Evolutionary conservation across 2,888 invertebrate species (phyloP).

Genomic region (Uloborus plumipes): DNA sequence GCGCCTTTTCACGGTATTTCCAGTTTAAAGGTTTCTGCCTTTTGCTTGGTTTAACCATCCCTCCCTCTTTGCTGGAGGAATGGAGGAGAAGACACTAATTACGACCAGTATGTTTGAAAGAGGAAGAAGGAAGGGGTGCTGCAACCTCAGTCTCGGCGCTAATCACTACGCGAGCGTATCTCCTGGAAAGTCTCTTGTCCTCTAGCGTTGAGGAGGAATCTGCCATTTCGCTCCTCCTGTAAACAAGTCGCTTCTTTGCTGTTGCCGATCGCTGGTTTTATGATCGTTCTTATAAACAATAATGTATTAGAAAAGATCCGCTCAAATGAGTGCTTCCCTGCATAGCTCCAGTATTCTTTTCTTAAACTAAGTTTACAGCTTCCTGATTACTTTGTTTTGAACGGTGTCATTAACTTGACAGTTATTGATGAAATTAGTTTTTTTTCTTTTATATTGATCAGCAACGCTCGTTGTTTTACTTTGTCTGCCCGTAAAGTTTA

Average conservation of each 20-base stretch:
- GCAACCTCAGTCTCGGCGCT: slow-evolving; percentile 39
- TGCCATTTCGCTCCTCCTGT: slow-evolving; percentile 22
- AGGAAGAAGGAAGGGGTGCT: slow-evolving; percentile 17
- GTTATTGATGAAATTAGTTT: too few relatives aligned
- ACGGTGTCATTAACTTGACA: too few relatives aligned
- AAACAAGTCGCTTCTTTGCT: not conserved
- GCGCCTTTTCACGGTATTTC: slow-evolving; percentile 64
- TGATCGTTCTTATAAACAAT: too few relatives aligned
- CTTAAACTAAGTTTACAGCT: too few relatives aligned
- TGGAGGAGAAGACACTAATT: slow-evolving; percentile 49
- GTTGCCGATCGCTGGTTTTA: too few relatives aligned
- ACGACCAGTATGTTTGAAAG: slow-evolving; percentile 37
- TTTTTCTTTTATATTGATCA: too few relatives aligned
- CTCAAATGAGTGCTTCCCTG: too few relatives aligned
- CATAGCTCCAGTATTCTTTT: too few relatives aligned
- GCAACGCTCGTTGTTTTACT: too few relatives aligned
- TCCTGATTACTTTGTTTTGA: too few relatives aligned
- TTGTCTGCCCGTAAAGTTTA: too few relatives aligned
- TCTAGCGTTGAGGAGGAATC: not conserved
- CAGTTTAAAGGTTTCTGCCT: slow-evolving; percentile 61
- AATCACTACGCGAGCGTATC: slow-evolving; percentile 40
- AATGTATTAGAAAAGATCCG: too few relatives aligned
- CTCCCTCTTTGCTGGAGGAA: slow-evolving; percentile 6
- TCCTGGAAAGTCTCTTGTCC: slow-evolving; percentile 15
- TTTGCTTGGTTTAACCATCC: slow-evolving; percentile 50